Evolutionary conservation across 2,888 invertebrate species (phyloP).

Genomic region (Parnassius apollo): DNA sequence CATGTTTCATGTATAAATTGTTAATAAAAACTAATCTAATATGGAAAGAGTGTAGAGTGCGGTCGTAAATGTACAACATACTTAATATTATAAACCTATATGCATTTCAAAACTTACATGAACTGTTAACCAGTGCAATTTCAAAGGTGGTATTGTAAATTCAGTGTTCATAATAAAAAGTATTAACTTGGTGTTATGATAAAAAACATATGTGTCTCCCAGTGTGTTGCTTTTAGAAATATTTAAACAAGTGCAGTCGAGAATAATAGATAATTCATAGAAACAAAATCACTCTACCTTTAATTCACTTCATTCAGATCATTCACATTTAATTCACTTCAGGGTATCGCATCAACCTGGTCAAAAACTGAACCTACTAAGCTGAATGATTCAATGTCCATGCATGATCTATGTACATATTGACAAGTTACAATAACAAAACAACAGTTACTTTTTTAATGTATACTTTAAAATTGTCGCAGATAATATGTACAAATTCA

Average conservation of each 20-base stretch:
- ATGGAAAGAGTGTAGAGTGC: slow-evolving; percentile 71
- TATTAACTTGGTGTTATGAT: slow-evolving; percentile 69
- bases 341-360: slow-evolving; percentile 44
- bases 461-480: slow-evolving; percentile 69
- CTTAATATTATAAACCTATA: slow-evolving; percentile 64
- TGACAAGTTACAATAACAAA: slow-evolving; percentile 74
- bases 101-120: slow-evolving; percentile 69
- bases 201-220: slow-evolving; percentile 64
- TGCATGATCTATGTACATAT: slow-evolving; percentile 70
- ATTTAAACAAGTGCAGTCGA: slow-evolving; percentile 71
- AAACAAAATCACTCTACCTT: slow-evolving; percentile 54
- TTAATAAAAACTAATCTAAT: slow-evolving; percentile 72
- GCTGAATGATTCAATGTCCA: slow-evolving; percentile 54
- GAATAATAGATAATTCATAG: slow-evolving; percentile 62
- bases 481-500: slow-evolving; percentile 70
- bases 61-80: slow-evolving; percentile 73
- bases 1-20: slow-evolving; percentile 75
- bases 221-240: slow-evolving; percentile 55
- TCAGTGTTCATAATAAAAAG: slow-evolving; percentile 67
- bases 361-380: slow-evolving; percentile 54
- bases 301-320: slow-evolving; percentile 35
- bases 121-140: slow-evolving; percentile 72
- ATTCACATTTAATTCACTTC: slow-evolving; percentile 40
- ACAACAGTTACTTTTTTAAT: slow-evolving; percentile 55
- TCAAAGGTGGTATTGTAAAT: slow-evolving; percentile 74